phyloP scores from a whole-genome alignment of 2,888 invertebrate species.

The Xiphydria camelus region DNA sequence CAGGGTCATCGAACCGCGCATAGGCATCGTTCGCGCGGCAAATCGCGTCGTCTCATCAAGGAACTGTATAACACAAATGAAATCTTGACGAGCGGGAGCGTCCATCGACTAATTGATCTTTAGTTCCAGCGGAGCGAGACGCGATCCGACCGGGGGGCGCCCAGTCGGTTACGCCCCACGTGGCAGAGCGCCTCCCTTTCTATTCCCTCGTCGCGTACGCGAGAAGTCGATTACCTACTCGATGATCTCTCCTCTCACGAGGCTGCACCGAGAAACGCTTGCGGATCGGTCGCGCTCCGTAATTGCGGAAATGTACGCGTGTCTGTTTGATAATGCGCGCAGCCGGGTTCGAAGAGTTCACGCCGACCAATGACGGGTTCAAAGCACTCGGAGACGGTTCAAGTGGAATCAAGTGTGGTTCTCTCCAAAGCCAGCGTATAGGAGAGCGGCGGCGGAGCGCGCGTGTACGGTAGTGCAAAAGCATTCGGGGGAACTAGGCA shows the following conservation, averaged over 20 bases:
- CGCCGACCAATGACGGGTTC: slow-evolving; percentile 37
- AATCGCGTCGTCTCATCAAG: neutral
- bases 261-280: no score
- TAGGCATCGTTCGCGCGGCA: slow-evolving; percentile 3
- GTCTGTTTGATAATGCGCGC: no score
- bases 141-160: no score
- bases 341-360: no score
- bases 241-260: no score
- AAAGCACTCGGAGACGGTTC: slow-evolving; percentile 41
- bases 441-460: slow-evolving; percentile 3
- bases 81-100: slow-evolving; percentile 13
- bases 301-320: no score
- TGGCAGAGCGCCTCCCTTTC: no score
- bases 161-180: neutral
- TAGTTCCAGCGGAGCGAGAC: slow-evolving; percentile 1
- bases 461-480: slow-evolving; percentile 26
- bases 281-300: no score
- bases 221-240: no score
- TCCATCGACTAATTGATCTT: slow-evolving; percentile 23
- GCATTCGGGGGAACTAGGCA: no score
- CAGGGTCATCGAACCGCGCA: slow-evolving; percentile 9
- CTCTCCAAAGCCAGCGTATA: neutral
- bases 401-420: slow-evolving; percentile 43
- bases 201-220: no score
- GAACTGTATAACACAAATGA: slow-evolving; percentile 12